Evolutionary conservation across 2,888 invertebrate genomes (phyloP), one percentile per base, ranked within the genome.

Genomic region (Lampropteryx suffumata): DNA sequence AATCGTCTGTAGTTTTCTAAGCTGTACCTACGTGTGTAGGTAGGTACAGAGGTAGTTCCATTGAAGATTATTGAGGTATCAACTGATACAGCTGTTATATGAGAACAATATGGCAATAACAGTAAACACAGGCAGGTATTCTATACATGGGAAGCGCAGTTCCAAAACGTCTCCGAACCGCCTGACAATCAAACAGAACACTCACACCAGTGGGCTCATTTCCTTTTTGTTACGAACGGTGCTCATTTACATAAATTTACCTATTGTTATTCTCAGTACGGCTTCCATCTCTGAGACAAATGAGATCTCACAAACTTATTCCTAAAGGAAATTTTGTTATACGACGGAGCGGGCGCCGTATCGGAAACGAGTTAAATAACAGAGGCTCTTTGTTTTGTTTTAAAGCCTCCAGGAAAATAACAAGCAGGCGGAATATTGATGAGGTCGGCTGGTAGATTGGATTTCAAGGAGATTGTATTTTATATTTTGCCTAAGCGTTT

Each of bases 341-440:
- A 84, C 85, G 81, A 76, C 77, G 69, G 30, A 47, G 43, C 42
- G 47, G 47, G 39, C 30, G 84, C 81, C 71, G 82, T 88, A 89
- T 90, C 86, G 87, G 86, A 90, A 90, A 89, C 82, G 84, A 87
- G 87, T 88, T 85, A 87, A 88, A 83, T 83, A 83, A 85, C 79
- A 57, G 76, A 71, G 77, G 76, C 83, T 78, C 84, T 81, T 83
- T 82, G 84, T 79, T 79, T 80, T 73, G 74, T 73, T 77, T 77
- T 76, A 76, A 77, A 71, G 82, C 79, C 71, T 69, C 62, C 64
- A 70, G 69, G 79, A 82, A 81, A 84, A 84, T 82, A 84, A 82
- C 80, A 82, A 81, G 76, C 72, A 65, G 65, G 70, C 73, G 62
- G 85, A 87, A 86, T 85, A 85, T 82, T 83, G 83, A 87, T 84